Evolutionary conservation across 1,140 invertebrate genomes (phyloP).

Genomic region (Lasioglossum baleicum): DNA sequence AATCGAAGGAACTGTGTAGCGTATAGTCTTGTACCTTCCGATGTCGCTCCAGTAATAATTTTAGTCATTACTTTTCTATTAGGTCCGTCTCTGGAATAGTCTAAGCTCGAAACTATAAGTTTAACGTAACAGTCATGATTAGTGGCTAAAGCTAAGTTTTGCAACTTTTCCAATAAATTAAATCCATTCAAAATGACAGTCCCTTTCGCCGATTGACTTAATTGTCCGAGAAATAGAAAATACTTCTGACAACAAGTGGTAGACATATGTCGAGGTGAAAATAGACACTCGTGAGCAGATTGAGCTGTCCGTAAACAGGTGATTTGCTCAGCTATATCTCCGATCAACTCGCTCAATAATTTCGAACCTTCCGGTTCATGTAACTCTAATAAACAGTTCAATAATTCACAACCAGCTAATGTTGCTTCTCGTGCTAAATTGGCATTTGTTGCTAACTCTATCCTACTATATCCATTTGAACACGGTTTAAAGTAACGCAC

Average conservation of each 20-base stretch:
- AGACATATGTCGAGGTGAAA: conserved; percentile 92
- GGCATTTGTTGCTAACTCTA: conserved; percentile 84
- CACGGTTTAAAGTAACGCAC: conserved; percentile 93
- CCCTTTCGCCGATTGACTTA: conserved; percentile 88
- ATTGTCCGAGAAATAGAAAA: conserved; percentile 94
- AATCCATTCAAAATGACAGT: conserved; percentile 87
- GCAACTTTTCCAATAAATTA: conserved; percentile 89
- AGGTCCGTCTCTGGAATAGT: conserved; percentile 87
- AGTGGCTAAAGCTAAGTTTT: conserved; percentile 89
- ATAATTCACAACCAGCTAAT: conserved; percentile 86
- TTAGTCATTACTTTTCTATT: conserved; percentile 75
- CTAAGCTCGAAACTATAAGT: conserved; percentile 92
- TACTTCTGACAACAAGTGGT: conserved; percentile 95
- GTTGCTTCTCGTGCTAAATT: conserved; percentile 83
- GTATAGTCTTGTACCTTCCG: conserved; percentile 91
- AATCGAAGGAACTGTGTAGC: conserved; percentile 94
- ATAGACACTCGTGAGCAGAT: conserved; percentile 91
- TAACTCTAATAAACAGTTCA: conserved; percentile 86
- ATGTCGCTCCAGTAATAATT: conserved; percentile 85
- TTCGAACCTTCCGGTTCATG: conserved; percentile 81
- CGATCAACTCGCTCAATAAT: conserved; percentile 88
- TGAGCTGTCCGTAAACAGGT: conserved; percentile 86
- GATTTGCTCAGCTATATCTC: conserved; percentile 89
- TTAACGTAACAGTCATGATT: conserved; percentile 96
- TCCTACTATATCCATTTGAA: conserved; percentile 88